These are phyloP conservation scores for Puma concolor DNA, from an alignment of 2,113 vertebrate species.

Conservation along the genomic window DNA sequence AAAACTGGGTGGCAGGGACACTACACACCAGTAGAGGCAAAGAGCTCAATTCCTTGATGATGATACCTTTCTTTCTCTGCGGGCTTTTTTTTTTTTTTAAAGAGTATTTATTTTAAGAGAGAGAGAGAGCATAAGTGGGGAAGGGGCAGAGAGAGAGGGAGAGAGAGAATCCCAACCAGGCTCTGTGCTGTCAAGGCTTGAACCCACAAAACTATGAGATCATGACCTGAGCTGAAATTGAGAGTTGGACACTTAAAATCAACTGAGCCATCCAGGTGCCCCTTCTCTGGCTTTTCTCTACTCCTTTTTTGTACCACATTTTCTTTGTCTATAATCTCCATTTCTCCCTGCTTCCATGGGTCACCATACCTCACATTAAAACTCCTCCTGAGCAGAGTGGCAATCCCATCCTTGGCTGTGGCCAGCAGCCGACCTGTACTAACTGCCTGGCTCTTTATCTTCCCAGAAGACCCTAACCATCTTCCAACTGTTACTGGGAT, in stretches of 20 bases:
- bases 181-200: no score
- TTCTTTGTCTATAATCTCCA: not conserved
- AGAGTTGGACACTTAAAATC: no score
- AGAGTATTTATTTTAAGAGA: no score
- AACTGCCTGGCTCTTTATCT: not conserved
- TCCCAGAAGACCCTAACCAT: not conserved
- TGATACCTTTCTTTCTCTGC: not conserved
- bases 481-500: not conserved
- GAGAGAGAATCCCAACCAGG: no score
- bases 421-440: not conserved
- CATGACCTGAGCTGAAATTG: no score
- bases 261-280: no score
- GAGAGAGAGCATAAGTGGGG: no score
- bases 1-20: not conserved
- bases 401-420: not conserved
- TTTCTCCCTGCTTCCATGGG: not conserved
- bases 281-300: not conserved
- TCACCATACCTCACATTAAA: not conserved
- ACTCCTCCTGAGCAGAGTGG: not conserved
- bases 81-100: not conserved
- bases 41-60: not conserved
- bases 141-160: no score
- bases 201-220: no score
- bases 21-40: not conserved
- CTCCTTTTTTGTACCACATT: not conserved